Percentiles rank a stretch among this genome's conserved stretches.
Conservation (phyloP, 2,888 invertebrate genomes). For the Tiphia femorata region DNA sequence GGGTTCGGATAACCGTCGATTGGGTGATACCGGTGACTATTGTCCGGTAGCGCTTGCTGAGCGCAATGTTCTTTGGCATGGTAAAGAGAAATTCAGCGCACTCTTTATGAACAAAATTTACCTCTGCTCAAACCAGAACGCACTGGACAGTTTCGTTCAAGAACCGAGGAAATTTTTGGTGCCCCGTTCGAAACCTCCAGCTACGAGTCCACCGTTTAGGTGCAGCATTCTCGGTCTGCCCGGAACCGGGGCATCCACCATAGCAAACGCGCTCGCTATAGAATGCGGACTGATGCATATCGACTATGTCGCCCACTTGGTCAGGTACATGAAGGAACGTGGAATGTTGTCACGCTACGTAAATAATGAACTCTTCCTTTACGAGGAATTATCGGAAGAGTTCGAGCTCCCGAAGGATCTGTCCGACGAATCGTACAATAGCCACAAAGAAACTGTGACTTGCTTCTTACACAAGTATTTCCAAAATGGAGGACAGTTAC, state of each 20-base stretch:
- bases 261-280: slow-evolving; percentile 71
- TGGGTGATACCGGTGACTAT: slow-evolving; percentile 74
- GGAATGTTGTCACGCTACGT: slow-evolving; percentile 13
- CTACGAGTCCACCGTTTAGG: slow-evolving; percentile 70
- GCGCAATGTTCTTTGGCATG: slow-evolving; percentile 73
- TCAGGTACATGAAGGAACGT: slow-evolving; percentile 34
- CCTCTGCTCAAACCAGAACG: slow-evolving; percentile 71
- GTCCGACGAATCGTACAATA: slow-evolving; percentile 30
- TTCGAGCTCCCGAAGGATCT: slow-evolving; percentile 35
- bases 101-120: slow-evolving; percentile 73
- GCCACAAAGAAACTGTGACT: slow-evolving; percentile 28
- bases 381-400: slow-evolving; percentile 18
- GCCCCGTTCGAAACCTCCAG: slow-evolving; percentile 68
- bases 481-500: slow-evolving; percentile 69
- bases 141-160: slow-evolving; percentile 70
- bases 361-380: neutral
- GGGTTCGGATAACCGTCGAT: slow-evolving; percentile 61
- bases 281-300: slow-evolving; percentile 73
- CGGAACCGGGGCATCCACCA: slow-evolving; percentile 72
- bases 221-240: slow-evolving; percentile 74
- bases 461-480: slow-evolving; percentile 71
- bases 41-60: slow-evolving; percentile 75
- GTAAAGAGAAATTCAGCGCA: slow-evolving; percentile 72
- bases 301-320: slow-evolving; percentile 66
- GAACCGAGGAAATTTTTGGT: slow-evolving; percentile 71